Evolutionary conservation across 1,140 invertebrate species (phyloP).

Genomic region (Drosophila kikkawai): DNA sequence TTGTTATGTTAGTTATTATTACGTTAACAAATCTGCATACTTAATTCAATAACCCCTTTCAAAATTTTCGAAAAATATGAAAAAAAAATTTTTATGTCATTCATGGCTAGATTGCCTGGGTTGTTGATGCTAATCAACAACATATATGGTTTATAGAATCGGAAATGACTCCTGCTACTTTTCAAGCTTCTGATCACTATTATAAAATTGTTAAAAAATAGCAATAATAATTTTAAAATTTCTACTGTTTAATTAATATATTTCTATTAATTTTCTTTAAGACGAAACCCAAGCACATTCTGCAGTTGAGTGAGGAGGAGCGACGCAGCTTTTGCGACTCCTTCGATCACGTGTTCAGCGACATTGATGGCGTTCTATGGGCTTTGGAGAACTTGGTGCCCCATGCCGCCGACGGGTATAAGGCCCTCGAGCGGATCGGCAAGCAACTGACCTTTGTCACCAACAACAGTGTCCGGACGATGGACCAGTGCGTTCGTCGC

Average conservation of each 20-base stretch:
- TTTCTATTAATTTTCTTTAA: not conserved
- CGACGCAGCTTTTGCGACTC: slow-evolving; percentile 81
- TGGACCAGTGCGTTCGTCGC: slow-evolving; percentile 74
- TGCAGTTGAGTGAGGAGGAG: slow-evolving; percentile 60
- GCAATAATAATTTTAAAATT: too few relatives aligned
- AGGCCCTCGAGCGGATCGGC: slow-evolving; percentile 86
- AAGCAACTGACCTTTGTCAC: slow-evolving; percentile 90
- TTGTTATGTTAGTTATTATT: not conserved
- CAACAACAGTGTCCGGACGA: slow-evolving; percentile 88
- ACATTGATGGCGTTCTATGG: slow-evolving; percentile 88
- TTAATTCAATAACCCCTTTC: not conserved
- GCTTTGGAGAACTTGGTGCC: slow-evolving; percentile 81
- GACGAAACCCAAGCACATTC: slow-evolving; percentile 50
- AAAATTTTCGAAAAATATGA: not conserved
- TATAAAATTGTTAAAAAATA: not conserved
- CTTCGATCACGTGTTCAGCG: slow-evolving; percentile 84
- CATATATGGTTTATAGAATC: not conserved
- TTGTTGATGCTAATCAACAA: too few relatives aligned
- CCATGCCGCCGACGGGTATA: slow-evolving; percentile 86
- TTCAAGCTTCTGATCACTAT: not conserved
- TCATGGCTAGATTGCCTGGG: too few relatives aligned
- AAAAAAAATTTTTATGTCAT: too few relatives aligned
- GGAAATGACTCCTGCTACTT: not conserved
- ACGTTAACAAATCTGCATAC: not conserved
- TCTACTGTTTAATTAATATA: too few relatives aligned